Evolutionary conservation across 2,113 vertebrate species (phyloP).

Genomic region (Barbus barbus): DNA sequence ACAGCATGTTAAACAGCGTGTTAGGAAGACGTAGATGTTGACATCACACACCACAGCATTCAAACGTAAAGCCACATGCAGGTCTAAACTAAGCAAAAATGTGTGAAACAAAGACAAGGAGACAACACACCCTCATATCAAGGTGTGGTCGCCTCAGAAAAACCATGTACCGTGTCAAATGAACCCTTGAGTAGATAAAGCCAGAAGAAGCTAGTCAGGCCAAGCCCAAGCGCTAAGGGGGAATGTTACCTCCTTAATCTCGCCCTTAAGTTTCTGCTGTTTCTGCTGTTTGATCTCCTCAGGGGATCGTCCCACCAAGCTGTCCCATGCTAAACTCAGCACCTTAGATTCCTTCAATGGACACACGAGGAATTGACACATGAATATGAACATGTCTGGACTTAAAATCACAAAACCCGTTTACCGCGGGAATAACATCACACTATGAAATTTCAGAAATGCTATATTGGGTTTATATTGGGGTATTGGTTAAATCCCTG

Average conservation of each 20-base stretch:
- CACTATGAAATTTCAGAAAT: background rate
- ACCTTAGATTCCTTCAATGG: slow-evolving; percentile 60
- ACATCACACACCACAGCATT: slow-evolving; percentile 2
- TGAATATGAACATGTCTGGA: background rate
- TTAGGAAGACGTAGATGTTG: background rate
- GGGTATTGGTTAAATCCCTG: background rate
- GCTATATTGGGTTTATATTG: background rate
- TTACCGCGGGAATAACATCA: background rate
- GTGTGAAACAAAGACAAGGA: background rate
- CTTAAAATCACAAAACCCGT: background rate
- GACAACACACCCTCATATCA: background rate
- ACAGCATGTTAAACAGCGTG: no score
- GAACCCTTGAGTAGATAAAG: slow-evolving; percentile 20
- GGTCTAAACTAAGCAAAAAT: background rate
- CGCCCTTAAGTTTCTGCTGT: slow-evolving; percentile 61
- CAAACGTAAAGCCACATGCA: background rate
- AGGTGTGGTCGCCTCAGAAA: background rate
- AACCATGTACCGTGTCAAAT: slow-evolving; percentile 37
- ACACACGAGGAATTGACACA: slow-evolving; percentile 49
- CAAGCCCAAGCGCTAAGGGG: slow-evolving; percentile 5
- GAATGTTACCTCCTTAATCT: slow-evolving; percentile 64
- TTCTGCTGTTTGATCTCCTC: slow-evolving; percentile 64
- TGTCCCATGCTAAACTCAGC: slow-evolving; percentile 61
- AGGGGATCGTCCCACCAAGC: slow-evolving; percentile 62
- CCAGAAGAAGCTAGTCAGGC: slow-evolving; percentile 34